Evolutionary conservation across 2,797 vertebrate species (phyloP).

Genomic region (Gallinago solitaria): DNA sequence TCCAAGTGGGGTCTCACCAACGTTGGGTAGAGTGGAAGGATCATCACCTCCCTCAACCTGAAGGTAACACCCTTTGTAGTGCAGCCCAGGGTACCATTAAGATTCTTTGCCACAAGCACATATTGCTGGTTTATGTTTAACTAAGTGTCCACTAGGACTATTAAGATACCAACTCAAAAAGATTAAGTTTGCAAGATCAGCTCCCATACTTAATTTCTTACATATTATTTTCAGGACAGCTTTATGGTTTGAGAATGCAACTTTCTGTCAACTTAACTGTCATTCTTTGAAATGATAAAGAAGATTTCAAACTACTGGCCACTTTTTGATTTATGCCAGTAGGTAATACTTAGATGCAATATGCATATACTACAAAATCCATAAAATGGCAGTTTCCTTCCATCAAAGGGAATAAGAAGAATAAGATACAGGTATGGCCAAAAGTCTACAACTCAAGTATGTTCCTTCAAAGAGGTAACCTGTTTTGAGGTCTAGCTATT

Average conservation of each 20-base stretch:
- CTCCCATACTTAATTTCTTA: background rate
- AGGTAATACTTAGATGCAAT: background rate
- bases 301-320: background rate
- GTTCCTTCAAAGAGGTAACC: background rate
- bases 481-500: background rate
- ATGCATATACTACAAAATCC: background rate
- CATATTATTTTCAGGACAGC: background rate
- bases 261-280: background rate
- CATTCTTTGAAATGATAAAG: background rate
- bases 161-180: background rate
- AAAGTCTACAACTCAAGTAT: background rate
- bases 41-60: background rate
- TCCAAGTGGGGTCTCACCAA: background rate
- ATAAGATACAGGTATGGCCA: background rate
- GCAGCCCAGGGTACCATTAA: background rate
- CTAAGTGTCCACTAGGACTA: background rate
- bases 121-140: rapidly evolving
- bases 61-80: background rate
- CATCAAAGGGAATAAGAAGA: background rate
- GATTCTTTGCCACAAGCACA: background rate
- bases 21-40: background rate
- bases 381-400: background rate
- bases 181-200: background rate
- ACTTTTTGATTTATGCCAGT: background rate
- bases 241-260: background rate